Evolutionary conservation across 2,888 invertebrate genomes (phyloP), one percentile per base, ranked within the genome.

Genomic region (Uropetala carovei): DNA sequence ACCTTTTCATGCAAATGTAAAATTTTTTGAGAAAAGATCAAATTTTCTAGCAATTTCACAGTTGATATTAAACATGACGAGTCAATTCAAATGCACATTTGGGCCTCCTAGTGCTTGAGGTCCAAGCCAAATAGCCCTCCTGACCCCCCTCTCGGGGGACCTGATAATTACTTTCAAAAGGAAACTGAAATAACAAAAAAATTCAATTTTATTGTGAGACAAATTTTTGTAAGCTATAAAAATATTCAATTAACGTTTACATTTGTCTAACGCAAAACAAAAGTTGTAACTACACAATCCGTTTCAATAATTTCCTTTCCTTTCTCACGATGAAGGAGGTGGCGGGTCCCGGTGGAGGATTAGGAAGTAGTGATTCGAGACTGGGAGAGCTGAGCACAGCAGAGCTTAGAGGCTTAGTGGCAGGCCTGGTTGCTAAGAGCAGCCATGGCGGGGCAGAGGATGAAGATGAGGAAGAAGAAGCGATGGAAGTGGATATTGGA

Each of bases 361-460:
- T 94, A 93, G 93, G 92, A 11, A 89, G 56, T 13, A 89, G 64
- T 22, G 92, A 92, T 18, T 94, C 94, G 13, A 94, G 94, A 93
- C 95, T 97, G 92, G 97, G 97, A n/a, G 97, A 97, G 94, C 95
- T 97, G 93, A 96, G 97, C 84, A 97, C 97, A 94, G 97, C 97
- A 68, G 97, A 97, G 95, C 96, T 97, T 93, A 96, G 96, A 93
- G 97, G 96, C 93, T 96, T 97, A 93, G 97, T 97, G 81, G 95
- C 96, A 7, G 96, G 96, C 0, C 95, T 97, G 84, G 89, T 89
- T 27, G 89, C 89, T 18, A 89, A 89, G n/a, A 59, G 89, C 64
- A 18, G 64, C 56, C 89, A 89, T 18, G 89, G 64, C 5, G 89
- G 89, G 18, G 89, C 13, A 18, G 89, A 89, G 0, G 96, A 97